Evolutionary conservation across 2,113 vertebrate species (phyloP).

Genomic region (Cinclus mexicanus): DNA sequence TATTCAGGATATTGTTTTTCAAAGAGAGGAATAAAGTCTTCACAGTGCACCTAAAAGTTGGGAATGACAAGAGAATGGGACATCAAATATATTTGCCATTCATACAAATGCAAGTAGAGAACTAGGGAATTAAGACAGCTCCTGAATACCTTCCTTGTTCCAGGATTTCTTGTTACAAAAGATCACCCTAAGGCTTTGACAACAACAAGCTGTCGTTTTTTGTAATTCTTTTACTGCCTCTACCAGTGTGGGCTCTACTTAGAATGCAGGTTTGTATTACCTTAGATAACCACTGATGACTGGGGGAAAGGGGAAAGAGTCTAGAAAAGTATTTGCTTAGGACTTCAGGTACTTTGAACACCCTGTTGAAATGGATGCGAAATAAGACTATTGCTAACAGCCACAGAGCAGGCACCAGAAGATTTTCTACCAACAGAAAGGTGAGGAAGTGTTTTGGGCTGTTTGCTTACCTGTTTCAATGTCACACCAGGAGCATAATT

Average conservation of each 20-base stretch:
- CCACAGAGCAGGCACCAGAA: neutral
- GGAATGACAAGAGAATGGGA: neutral
- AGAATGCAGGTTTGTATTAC: neutral
- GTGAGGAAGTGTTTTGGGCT: neutral
- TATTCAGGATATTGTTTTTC: conserved; percentile 89
- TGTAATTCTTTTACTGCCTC: neutral
- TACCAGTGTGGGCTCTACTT: neutral
- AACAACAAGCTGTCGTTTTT: neutral
- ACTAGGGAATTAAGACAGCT: neutral
- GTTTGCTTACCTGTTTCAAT: conserved; percentile 85
- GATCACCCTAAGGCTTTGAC: neutral
- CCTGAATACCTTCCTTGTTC: neutral
- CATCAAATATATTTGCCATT: neutral
- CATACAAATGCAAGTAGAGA: neutral
- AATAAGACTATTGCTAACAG: neutral
- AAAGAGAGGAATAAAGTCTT: conserved; percentile 91
- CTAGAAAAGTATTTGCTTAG: neutral
- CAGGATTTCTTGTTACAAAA: neutral
- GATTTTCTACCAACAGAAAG: neutral
- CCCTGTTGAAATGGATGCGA: neutral
- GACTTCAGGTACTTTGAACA: neutral
- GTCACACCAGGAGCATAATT: conserved; percentile 83
- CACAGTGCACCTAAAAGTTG: conserved; percentile 81
- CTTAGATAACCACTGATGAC: neutral
- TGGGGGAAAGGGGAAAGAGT: neutral